Evolutionary conservation across 2,113 vertebrate species (phyloP).

Genomic region (Lutjanus erythropterus): DNA sequence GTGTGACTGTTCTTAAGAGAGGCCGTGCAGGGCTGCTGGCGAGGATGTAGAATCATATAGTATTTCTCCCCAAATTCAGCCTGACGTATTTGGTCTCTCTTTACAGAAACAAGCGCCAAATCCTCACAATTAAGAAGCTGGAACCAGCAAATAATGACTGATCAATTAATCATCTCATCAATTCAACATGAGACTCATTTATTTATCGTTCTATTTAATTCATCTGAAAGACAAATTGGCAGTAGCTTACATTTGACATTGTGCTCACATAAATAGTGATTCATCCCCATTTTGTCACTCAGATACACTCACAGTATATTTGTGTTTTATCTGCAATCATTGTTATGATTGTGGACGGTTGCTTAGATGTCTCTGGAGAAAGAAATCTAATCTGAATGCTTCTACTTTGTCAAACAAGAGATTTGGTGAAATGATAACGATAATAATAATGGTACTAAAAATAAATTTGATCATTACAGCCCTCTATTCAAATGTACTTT

Average conservation of each 20-base stretch:
- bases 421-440: slow-evolving; percentile 61
- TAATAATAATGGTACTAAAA: slow-evolving; percentile 55
- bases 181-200: not conserved
- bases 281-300: not conserved
- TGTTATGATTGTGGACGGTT: not conserved
- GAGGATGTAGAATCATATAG: not conserved
- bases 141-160: not conserved
- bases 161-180: too few relatives aligned
- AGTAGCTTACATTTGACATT: too few relatives aligned
- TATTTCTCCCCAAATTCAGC: not conserved
- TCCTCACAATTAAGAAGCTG: not conserved
- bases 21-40: not conserved
- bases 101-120: not conserved
- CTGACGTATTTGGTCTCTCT: too few relatives aligned
- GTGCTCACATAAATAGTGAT: not conserved
- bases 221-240: not conserved
- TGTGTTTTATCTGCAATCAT: slow-evolving; percentile 12
- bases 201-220: not conserved
- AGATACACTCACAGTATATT: not conserved
- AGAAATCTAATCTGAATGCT: slow-evolving; percentile 33
- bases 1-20: not conserved
- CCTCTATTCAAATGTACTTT: slow-evolving; percentile 41
- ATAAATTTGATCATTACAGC: slow-evolving; percentile 64
- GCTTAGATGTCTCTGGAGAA: not conserved
- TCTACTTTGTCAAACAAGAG: slow-evolving; percentile 51